Conservation (phyloP, 2,888 invertebrate genomes). For the Sylvicola fuscatus region DNA sequence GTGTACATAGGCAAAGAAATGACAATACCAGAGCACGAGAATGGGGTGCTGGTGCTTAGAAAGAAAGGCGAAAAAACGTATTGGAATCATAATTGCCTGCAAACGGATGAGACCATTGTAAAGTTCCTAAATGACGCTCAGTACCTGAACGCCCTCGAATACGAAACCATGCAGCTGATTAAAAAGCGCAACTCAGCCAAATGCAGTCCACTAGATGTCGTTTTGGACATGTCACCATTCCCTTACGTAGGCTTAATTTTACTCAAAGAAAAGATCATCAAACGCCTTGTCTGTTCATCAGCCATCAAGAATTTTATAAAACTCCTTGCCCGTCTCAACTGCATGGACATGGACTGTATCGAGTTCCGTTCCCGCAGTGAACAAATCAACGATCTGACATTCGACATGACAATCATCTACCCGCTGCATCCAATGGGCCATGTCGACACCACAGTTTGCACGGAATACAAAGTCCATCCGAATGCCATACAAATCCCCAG, state of each 20-base stretch:
- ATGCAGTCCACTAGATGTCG: slow-evolving; percentile 13
- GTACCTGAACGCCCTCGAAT: slow-evolving; percentile 24
- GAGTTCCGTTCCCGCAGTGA: slow-evolving; percentile 10
- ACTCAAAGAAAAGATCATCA: slow-evolving; percentile 27
- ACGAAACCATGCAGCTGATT: slow-evolving; percentile 16
- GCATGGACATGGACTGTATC: slow-evolving; percentile 16
- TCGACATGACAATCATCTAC: slow-evolving; percentile 33
- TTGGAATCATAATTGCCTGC: too few relatives aligned
- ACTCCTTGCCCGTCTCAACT: slow-evolving; percentile 25
- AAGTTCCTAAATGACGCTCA: slow-evolving; percentile 30
- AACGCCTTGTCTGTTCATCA: slow-evolving; percentile 27
- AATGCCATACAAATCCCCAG: slow-evolving; percentile 32
- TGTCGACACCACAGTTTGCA: slow-evolving; percentile 25
- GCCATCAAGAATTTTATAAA: slow-evolving; percentile 26
- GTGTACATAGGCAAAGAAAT: slow-evolving; percentile 13
- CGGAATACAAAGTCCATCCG: slow-evolving; percentile 20
- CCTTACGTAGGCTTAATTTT: slow-evolving; percentile 39
- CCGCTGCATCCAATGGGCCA: slow-evolving; percentile 35
- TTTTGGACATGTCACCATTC: slow-evolving; percentile 36
- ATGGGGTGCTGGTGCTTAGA: too few relatives aligned
- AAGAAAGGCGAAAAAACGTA: too few relatives aligned
- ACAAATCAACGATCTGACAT: slow-evolving; percentile 18
- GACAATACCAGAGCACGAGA: slow-evolving; percentile 3
- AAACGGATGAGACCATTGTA: slow-evolving; percentile 15
- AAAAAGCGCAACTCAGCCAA: slow-evolving; percentile 12